Percentiles rank a stretch among this genome's conserved stretches.
phyloP scores from a whole-genome alignment of 1,140 invertebrate genomes.

The Scaptomyza hsui region DNA sequence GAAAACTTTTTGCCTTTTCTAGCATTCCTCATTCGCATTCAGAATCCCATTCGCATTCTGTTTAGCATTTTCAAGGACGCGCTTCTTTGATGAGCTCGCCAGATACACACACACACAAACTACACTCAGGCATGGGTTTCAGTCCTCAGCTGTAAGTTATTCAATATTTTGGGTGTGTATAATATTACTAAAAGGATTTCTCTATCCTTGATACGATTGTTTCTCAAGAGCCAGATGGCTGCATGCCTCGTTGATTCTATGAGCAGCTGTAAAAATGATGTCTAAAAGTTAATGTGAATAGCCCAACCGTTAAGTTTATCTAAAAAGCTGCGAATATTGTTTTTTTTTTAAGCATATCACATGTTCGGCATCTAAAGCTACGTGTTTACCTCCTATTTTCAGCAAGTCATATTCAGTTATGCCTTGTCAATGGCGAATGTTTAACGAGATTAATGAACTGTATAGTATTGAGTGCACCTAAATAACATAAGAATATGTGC shows the following conservation, averaged over 20 bases:
- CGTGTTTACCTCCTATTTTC: too few relatives aligned
- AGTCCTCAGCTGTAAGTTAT: constrained; percentile 41
- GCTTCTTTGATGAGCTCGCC: constrained; percentile 45
- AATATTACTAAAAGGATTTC: constrained; percentile 62
- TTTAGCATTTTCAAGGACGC: constrained; percentile 55
- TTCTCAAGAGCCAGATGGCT: neutral
- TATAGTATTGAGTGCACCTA: constrained; percentile 9
- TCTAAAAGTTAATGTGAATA: constrained; percentile 34
- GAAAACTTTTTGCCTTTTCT: constrained; percentile 25
- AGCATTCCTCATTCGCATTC: constrained; percentile 39
- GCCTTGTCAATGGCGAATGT: neutral
- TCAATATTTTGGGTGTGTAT: constrained; percentile 58
- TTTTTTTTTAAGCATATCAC: too few relatives aligned
- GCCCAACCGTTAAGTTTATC: constrained; percentile 20
- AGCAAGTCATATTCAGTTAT: neutral
- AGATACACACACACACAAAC: neutral
- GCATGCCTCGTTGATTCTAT: constrained; percentile 6
- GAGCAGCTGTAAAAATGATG: constrained; percentile 49
- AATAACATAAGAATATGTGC: constrained; percentile 7
- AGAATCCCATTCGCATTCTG: constrained; percentile 24
- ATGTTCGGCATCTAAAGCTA: too few relatives aligned
- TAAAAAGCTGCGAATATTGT: constrained; percentile 1
- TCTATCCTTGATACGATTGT: neutral
- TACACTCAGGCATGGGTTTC: constrained; percentile 21
- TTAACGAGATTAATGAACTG: neutral